These are phyloP conservation scores for Phoebastria nigripes DNA, from an alignment of 2,797 vertebrate genomes.

Conservation along the genomic window DNA sequence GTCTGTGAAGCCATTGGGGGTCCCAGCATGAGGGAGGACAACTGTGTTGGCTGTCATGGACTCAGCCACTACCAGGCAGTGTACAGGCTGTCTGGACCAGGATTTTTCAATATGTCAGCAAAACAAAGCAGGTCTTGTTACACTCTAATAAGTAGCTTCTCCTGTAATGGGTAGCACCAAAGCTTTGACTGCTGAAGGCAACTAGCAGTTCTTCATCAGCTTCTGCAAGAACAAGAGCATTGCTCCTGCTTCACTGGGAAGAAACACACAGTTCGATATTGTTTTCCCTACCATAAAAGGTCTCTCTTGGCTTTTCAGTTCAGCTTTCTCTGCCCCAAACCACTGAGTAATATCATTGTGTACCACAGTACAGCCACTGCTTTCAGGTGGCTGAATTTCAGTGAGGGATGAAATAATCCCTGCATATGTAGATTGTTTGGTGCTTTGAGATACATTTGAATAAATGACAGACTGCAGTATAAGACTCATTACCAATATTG, in stretches of 20 bases:
- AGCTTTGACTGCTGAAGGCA: neutral
- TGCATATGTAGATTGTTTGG: neutral
- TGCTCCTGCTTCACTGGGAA: neutral
- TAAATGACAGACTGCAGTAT: neutral
- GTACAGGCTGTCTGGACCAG: no score
- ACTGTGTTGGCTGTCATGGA: neutral
- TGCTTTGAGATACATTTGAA: neutral
- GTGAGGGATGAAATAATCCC: neutral
- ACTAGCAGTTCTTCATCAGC: neutral
- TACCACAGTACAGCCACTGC: neutral
- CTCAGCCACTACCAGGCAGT: neutral
- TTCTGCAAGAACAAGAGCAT: neutral
- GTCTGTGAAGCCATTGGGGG: neutral
- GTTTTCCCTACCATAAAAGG: neutral
- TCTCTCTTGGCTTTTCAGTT: neutral
- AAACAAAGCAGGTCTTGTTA: neutral
- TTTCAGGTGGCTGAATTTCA: neutral
- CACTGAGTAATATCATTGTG: neutral
- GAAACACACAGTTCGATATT: neutral
- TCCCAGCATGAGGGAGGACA: neutral
- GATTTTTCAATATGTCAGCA: neutral
- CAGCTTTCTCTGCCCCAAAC: neutral
- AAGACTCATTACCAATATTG: neutral
- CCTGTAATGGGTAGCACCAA: neutral
- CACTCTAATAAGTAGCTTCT: neutral